These are phyloP conservation scores for Allygus modestus DNA, from an alignment of 2,888 invertebrate genomes.

Conservation along the genomic window DNA sequence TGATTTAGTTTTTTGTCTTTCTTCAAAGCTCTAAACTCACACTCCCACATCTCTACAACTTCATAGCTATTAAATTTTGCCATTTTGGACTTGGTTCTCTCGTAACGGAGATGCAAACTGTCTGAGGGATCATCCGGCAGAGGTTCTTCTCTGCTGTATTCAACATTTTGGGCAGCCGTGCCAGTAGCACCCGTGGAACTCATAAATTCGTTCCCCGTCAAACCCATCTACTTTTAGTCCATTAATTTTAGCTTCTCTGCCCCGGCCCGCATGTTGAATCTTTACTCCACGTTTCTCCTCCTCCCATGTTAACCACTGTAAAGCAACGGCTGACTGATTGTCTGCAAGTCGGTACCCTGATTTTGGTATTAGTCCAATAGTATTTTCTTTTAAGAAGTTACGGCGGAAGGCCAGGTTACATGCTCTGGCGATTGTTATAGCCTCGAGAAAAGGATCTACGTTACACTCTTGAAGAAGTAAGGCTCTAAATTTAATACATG, in stretches of 20 bases:
- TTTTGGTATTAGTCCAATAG: constrained; percentile 20
- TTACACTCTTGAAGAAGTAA: constrained; percentile 67
- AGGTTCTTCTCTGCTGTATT: constrained; percentile 37
- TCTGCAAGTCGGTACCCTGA: constrained; percentile 3
- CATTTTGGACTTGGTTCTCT: constrained; percentile 19
- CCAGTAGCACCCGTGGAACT: constrained; percentile 66
- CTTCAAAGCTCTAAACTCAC: constrained; percentile 52
- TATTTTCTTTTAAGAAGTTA: constrained; percentile 66
- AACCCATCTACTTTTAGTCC: constrained; percentile 67
- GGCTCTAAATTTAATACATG: constrained; percentile 70
- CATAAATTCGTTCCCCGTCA: constrained; percentile 65
- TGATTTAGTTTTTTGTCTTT: background rate
- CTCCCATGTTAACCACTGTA: constrained; percentile 37
- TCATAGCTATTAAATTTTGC: background rate
- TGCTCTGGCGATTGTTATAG: constrained; percentile 69
- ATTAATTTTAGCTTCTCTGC: background rate
- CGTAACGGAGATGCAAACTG: constrained; percentile 1
- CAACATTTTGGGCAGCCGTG: constrained; percentile 63
- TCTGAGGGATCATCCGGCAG: constrained; percentile 9
- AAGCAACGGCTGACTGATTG: constrained; percentile 7
- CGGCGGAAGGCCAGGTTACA: constrained; percentile 67
- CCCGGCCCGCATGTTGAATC: constrained; percentile 36
- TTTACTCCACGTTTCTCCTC: background rate
- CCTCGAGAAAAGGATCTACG: constrained; percentile 71
- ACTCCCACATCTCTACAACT: constrained; percentile 65